Conservation (phyloP, 2,888 invertebrate genomes). For the Theodoxus fluviatilis region DNA sequence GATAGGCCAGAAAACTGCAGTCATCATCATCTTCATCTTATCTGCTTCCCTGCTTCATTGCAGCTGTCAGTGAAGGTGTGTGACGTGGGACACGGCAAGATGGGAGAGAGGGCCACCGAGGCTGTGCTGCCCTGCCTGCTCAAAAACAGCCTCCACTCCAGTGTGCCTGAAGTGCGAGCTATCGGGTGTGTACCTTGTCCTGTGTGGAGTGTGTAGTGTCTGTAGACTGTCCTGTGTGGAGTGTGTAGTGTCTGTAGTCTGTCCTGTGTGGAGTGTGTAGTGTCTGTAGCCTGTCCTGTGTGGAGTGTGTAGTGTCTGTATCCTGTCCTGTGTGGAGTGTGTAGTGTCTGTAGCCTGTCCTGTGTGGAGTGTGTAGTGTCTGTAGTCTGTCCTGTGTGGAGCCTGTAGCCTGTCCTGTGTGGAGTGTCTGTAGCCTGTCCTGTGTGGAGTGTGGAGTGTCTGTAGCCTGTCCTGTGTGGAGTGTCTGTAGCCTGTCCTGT, state of each 20-base stretch:
- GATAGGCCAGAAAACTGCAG: no score
- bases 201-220: not conserved
- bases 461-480: no score
- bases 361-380: no score
- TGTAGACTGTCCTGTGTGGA: not conserved
- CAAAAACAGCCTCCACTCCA: constrained; percentile 80
- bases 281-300: not conserved
- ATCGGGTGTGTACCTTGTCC: constrained; percentile 71
- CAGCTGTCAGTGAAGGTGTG: constrained; percentile 64
- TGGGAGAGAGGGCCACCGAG: constrained; percentile 58
- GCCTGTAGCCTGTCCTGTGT: no score
- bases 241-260: not conserved
- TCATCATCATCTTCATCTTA: no score
- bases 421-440: no score
- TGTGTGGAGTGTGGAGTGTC: no score
- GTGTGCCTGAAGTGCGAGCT: constrained; percentile 80
- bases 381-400: no score
- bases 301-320: no score
- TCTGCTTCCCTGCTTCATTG: constrained; percentile 19
- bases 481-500: no score
- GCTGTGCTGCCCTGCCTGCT: constrained; percentile 79
- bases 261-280: not conserved
- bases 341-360: no score
- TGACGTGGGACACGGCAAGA: constrained; percentile 61
- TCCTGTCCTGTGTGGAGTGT: no score